Evolutionary conservation across 2,888 invertebrate genomes (phyloP).

Genomic region (Drosophila birchii): DNA sequence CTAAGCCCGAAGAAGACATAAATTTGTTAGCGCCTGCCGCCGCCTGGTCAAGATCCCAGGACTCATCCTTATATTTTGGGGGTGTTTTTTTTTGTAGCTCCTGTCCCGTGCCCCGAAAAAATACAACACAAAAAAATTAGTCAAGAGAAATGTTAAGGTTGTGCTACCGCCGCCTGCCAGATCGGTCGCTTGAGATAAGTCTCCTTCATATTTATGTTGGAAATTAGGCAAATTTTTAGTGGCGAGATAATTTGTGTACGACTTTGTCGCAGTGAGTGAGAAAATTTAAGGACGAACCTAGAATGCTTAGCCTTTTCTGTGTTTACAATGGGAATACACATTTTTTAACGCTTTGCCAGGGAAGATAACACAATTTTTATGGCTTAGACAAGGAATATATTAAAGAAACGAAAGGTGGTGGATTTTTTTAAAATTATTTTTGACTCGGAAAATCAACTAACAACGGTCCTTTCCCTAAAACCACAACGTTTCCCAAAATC

Average conservation of each 20-base stretch:
- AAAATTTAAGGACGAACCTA: slow-evolving; percentile 60
- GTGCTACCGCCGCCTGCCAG: slow-evolving; percentile 60
- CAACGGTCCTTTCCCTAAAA: background rate
- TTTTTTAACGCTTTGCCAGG: slow-evolving; percentile 32
- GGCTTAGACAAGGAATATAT: background rate
- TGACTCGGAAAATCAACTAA: background rate
- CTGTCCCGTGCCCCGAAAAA: slow-evolving; percentile 48
- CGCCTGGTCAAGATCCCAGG: slow-evolving; percentile 58
- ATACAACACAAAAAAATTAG: slow-evolving; percentile 60
- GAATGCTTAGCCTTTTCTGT: slow-evolving; percentile 12
- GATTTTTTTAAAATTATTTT: background rate
- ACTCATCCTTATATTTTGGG: slow-evolving; percentile 45
- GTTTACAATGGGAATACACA: slow-evolving; percentile 7
- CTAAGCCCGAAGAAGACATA: slow-evolving; percentile 78
- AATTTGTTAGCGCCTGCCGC: slow-evolving; percentile 77
- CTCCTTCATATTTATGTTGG: slow-evolving; percentile 78
- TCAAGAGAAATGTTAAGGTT: slow-evolving; percentile 58
- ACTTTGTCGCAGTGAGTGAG: slow-evolving; percentile 81
- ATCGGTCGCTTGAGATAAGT: slow-evolving; percentile 79
- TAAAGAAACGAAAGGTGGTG: background rate
- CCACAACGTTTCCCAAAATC: background rate
- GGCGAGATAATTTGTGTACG: slow-evolving; percentile 83
- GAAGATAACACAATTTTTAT: slow-evolving; percentile 15
- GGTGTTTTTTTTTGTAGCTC: slow-evolving; percentile 56
- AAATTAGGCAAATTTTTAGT: slow-evolving; percentile 84